Evolutionary conservation across 2,113 vertebrate species (phyloP).

Genomic region (Paramisgurnus dabryanus): DNA sequence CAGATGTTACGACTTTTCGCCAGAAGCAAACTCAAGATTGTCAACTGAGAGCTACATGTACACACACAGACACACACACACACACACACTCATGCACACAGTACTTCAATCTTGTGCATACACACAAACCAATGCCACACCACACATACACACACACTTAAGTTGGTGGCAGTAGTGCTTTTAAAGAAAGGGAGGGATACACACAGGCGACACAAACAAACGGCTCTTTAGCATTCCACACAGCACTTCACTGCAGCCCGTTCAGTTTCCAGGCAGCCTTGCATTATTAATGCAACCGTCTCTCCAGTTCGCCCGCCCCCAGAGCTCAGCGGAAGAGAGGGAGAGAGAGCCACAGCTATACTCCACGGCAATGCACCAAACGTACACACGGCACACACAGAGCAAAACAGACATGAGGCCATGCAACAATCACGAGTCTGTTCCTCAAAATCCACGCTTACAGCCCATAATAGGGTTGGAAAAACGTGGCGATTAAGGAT

Average conservation of each 20-base stretch:
- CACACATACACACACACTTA: slow-evolving; percentile 10
- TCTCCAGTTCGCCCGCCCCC: slow-evolving; percentile 59
- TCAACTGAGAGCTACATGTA: slow-evolving; percentile 21
- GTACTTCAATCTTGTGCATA: neutral
- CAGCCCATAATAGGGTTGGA: neutral
- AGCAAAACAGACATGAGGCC: neutral
- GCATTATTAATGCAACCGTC: slow-evolving; percentile 79
- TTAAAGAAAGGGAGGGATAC: slow-evolving; percentile 29
- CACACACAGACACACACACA: slow-evolving; percentile 18
- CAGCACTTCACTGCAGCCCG: slow-evolving; percentile 77
- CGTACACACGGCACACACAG: neutral
- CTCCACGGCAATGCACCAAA: slow-evolving; percentile 25
- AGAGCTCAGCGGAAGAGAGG: slow-evolving; percentile 26
- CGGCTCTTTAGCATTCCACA: slow-evolving; percentile 79
- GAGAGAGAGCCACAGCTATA: slow-evolving; percentile 16
- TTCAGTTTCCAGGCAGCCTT: slow-evolving; percentile 78
- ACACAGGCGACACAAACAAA: slow-evolving; percentile 72
- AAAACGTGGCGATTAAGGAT: neutral
- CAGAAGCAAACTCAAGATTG: slow-evolving; percentile 19
- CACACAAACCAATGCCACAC: too few species aligned
- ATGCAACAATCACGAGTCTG: neutral
- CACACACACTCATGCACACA: slow-evolving; percentile 7
- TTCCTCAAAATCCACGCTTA: neutral
- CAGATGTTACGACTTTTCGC: slow-evolving; percentile 16
- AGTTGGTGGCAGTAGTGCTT: slow-evolving; percentile 55